These are phyloP conservation scores for Hemaris fuciformis DNA, from an alignment of 2,888 invertebrate species.

Conservation along the genomic window DNA sequence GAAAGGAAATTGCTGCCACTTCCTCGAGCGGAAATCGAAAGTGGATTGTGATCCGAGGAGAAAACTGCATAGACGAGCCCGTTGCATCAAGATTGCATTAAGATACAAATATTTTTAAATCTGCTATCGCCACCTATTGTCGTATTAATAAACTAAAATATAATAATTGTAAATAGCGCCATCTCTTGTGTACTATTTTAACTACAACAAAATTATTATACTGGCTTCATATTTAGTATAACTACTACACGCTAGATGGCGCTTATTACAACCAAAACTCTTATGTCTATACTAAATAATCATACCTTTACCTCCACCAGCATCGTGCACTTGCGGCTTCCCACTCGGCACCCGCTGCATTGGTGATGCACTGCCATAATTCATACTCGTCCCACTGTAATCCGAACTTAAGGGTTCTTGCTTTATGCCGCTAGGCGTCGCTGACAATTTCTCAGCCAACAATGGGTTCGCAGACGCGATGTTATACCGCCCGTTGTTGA, in stretches of 20 bases:
- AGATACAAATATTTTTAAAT: neutral
- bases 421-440: constrained; percentile 85
- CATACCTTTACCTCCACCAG: constrained; percentile 81
- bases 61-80: constrained; percentile 55
- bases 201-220: neutral
- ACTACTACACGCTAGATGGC: constrained; percentile 23
- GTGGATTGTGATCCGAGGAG: constrained; percentile 63
- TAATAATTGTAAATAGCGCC: constrained; percentile 30
- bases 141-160: constrained; percentile 12
- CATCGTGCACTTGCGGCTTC: constrained; percentile 77
- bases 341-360: constrained; percentile 79
- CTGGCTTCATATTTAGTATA: constrained; percentile 15
- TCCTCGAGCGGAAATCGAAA: constrained; percentile 79
- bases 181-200: constrained; percentile 40
- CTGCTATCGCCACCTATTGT: constrained; percentile 50
- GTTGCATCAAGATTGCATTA: constrained; percentile 21
- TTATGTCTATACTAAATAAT: constrained; percentile 32
- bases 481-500: constrained; percentile 85
- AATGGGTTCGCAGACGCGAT: constrained; percentile 93
- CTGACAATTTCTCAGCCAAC: constrained; percentile 90
- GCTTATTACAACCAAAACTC: neutral
- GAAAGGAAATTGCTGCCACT: constrained; percentile 73
- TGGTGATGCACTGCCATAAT: constrained; percentile 75
- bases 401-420: constrained; percentile 77
- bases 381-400: constrained; percentile 76